Base-by-base conservation (phyloP, 2,113 vertebrate genomes). In the Etheostoma spectabile region DNA sequence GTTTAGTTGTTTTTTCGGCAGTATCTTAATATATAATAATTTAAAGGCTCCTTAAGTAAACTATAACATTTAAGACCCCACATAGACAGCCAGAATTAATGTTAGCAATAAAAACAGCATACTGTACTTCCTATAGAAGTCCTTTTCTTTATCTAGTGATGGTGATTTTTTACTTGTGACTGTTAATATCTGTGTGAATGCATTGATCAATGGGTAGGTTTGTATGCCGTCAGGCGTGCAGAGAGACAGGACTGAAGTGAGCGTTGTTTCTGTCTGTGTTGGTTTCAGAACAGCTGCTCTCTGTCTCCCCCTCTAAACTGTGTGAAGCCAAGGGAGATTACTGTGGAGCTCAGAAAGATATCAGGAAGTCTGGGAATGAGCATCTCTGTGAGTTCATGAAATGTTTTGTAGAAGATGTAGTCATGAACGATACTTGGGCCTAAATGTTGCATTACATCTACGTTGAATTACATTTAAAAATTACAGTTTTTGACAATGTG, bases 331-430 rank as follows among this genome's bases (percentile, higher is more conserved):
- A 93, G 91, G 49, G 93, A 95, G 78, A 95, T 96, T 66, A 91
- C 72, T 0, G 95, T 97, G 89, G 93, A 96, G 76, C 94, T 98
- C 77, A 77, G 92, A 73, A 97, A 97, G 93, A 94, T 95, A 65
- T 94, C 96, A 0, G 96, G 95, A 46, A 96, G 94, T 59, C 93
- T 97, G 82, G 97, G 96, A 74, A 95, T 98, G 94, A 97, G 95
- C 0, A 95, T 98, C 77, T 95, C 96, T 76, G 96, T 96, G 93
- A 97, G 96, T 93, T 35, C 4, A n/a, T 10, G 21, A 38, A 57
- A 35, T 3, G 22, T 38, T 52, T 14, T 59, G 24, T 10, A 6
- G 21, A 21, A n/a, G 22, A 30, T n/a, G 22, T 30, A 15, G 0
- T 18, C 80, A 16, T 35, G 2, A 65, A 38, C 11, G 33, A 3